Conservation (phyloP, 2,888 invertebrate species). For the Falcaria lacertinaria region DNA sequence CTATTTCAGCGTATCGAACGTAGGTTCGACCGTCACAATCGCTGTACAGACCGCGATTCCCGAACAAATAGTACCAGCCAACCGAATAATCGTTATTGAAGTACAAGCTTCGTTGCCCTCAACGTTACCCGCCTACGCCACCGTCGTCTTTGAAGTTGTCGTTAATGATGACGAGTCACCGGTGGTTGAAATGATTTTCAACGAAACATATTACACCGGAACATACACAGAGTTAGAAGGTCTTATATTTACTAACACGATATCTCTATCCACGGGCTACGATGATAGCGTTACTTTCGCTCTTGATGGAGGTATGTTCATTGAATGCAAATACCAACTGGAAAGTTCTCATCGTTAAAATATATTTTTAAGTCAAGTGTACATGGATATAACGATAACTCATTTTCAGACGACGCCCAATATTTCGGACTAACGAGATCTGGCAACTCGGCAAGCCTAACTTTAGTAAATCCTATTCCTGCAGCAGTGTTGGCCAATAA, state of each 20-base stretch:
- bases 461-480: constrained; percentile 15
- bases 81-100: constrained; percentile 19
- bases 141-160: constrained; percentile 19
- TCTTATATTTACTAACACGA: constrained; percentile 12
- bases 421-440: constrained; percentile 16
- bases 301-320: constrained; percentile 25
- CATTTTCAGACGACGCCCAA: constrained; percentile 14
- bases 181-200: constrained; percentile 16
- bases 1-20: constrained; percentile 12
- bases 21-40: constrained; percentile 14
- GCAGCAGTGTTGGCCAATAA: constrained; percentile 18
- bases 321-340: not conserved
- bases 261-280: constrained; percentile 19
- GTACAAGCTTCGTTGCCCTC: constrained; percentile 20
- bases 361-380: too few relatives aligned
- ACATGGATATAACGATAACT: constrained; percentile 4
- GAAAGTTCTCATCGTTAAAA: not conserved
- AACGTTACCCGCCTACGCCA: constrained; percentile 16
- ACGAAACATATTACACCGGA: constrained; percentile 22
- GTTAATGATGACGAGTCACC: constrained; percentile 4
- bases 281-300: constrained; percentile 19
- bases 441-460: constrained; percentile 15
- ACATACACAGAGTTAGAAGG: constrained; percentile 12
- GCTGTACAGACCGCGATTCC: constrained; percentile 15
- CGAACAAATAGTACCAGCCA: constrained; percentile 16